phyloP scores from a whole-genome alignment of 2,888 invertebrate genomes.

The Drosophila rubida region DNA sequence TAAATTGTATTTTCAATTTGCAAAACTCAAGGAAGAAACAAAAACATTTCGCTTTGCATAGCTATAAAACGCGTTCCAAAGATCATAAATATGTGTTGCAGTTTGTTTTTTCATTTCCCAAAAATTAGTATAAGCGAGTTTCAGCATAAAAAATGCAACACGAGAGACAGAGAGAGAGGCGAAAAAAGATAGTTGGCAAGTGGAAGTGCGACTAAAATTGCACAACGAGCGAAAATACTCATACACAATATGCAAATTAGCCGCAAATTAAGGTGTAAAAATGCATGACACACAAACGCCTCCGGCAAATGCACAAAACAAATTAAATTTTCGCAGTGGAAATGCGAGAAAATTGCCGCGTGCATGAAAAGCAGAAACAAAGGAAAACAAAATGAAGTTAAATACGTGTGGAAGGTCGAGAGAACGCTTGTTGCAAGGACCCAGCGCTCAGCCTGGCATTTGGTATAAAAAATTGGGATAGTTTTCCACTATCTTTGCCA shows the following conservation, averaged over 20 bases:
- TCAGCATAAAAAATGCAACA: conserved; percentile 6
- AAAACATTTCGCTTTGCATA: not conserved
- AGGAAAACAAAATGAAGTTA: conserved; percentile 18
- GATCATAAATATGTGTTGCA: not conserved
- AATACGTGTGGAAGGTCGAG: conserved; percentile 1
- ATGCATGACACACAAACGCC: conserved; percentile 74
- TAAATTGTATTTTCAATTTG: too few species aligned
- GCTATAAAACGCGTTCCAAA: not conserved
- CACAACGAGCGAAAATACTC: conserved; percentile 54
- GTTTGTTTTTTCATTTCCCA: not conserved
- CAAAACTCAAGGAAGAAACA: too few species aligned
- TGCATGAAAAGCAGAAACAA: conserved; percentile 24
- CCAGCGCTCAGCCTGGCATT: not conserved
- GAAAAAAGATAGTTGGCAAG: conserved; percentile 11
- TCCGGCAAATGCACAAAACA: conserved; percentile 67
- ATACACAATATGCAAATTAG: conserved; percentile 72
- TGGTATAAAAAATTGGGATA: not conserved
- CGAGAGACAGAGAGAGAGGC: not conserved
- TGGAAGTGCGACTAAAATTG: conserved; percentile 39
- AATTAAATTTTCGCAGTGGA: conserved; percentile 67
- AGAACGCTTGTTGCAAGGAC: not conserved
- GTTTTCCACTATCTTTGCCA: not conserved
- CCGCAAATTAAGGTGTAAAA: conserved; percentile 77
- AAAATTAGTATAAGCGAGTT: conserved; percentile 21
- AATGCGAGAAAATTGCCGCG: conserved; percentile 46